phyloP scores from a whole-genome alignment of 2,113 vertebrate genomes.

The Mixornis gularis region DNA sequence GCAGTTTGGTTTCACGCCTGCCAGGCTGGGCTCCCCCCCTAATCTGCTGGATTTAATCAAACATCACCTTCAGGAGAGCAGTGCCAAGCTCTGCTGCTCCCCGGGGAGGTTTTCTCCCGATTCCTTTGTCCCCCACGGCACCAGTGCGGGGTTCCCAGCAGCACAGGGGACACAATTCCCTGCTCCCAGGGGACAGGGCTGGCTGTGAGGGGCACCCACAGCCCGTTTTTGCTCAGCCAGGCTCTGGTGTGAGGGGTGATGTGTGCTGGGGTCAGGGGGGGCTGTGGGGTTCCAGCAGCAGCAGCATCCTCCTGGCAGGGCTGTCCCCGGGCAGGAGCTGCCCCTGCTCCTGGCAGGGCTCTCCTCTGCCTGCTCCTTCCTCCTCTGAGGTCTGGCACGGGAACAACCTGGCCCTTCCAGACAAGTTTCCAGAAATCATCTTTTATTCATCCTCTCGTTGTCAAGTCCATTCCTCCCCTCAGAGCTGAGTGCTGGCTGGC shows the following conservation, averaged over 20 bases:
- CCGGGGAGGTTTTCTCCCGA: neutral
- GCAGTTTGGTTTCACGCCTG: neutral
- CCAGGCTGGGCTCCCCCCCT: neutral
- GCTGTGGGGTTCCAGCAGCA: no score
- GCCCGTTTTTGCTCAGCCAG: no score
- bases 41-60: neutral
- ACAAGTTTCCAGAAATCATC: neutral
- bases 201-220: no score
- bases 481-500: neutral
- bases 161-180: neutral
- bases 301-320: no score
- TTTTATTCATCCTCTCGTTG: neutral
- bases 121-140: rapidly evolving
- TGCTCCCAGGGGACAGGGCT: no score
- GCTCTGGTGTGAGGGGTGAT: no score
- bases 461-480: neutral
- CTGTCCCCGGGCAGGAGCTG: no score
- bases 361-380: neutral
- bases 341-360: neutral
- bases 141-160: rapidly evolving
- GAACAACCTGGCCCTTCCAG: neutral
- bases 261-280: no score
- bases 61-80: neutral
- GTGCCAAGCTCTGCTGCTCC: neutral
- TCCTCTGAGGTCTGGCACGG: neutral